Evolutionary conservation across 2,888 invertebrate species (phyloP).

Genomic region (Cynaeus angustus): DNA sequence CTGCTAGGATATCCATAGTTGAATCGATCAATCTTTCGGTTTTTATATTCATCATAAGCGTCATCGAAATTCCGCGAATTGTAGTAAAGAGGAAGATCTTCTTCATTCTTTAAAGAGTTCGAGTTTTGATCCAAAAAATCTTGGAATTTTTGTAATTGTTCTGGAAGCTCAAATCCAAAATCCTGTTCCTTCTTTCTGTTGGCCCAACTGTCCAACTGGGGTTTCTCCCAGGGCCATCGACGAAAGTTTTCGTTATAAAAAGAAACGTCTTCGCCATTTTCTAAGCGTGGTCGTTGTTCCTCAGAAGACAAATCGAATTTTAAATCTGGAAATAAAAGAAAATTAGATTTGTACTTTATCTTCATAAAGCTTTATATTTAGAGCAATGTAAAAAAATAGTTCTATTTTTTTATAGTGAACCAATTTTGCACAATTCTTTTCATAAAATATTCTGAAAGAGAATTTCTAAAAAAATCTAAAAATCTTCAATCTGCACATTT

Average conservation of each 20-base stretch:
- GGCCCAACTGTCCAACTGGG: background rate
- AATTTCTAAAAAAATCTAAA: too few species aligned
- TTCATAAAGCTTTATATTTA: too few species aligned
- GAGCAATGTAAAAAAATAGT: too few species aligned
- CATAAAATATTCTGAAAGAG: too few species aligned
- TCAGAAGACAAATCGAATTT: constrained; percentile 55
- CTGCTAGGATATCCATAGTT: constrained; percentile 51
- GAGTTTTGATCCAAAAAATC: constrained; percentile 53
- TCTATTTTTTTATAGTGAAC: too few species aligned
- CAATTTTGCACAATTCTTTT: too few species aligned
- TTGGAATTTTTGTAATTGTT: constrained; percentile 48
- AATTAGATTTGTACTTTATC: background rate
- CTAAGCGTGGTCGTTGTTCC: constrained; percentile 50
- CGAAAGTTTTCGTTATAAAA: constrained; percentile 46
- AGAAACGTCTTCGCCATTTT: constrained; percentile 42
- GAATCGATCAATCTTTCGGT: constrained; percentile 20
- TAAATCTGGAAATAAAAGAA: constrained; percentile 49
- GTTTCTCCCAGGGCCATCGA: constrained; percentile 41
- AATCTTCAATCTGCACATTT: too few species aligned
- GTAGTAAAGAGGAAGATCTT: constrained; percentile 53
- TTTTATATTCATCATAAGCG: constrained; percentile 50
- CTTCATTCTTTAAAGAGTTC: constrained; percentile 44
- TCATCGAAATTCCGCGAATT: constrained; percentile 48
- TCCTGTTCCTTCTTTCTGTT: constrained; percentile 28
- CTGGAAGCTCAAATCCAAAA: constrained; percentile 38